Conservation (phyloP, 2,888 invertebrate genomes). For the Sicus ferrugineus region DNA sequence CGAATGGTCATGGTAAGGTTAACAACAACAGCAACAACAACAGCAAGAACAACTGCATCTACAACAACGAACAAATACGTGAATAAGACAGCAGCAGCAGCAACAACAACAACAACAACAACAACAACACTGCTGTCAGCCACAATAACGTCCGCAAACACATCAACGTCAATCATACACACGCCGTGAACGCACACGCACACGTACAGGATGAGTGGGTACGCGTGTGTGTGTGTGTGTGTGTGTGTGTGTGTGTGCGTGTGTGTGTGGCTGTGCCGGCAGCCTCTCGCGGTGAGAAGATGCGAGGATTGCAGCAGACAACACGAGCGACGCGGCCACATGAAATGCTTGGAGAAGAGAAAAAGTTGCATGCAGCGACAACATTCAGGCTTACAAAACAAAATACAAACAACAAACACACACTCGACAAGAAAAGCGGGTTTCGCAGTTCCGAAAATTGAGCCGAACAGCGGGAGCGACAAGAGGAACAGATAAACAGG, state of each 20-base stretch:
- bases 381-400: too few species aligned
- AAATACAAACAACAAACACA: too few species aligned
- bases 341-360: background rate
- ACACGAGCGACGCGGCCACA: too few species aligned
- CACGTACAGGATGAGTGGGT: background rate
- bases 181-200: background rate
- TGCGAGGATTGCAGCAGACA: too few species aligned
- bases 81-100: background rate
- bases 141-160: background rate
- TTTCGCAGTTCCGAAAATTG: too few species aligned
- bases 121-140: background rate
- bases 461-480: too few species aligned
- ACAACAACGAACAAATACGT: constrained; percentile 8
- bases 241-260: background rate
- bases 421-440: too few species aligned
- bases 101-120: background rate
- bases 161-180: background rate
- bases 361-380: background rate
- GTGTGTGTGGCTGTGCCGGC: background rate
- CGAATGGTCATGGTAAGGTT: background rate
- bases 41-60: background rate
- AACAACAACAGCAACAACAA: background rate
- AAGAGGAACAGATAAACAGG: too few species aligned
- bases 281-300: too few species aligned
- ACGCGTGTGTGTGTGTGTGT: background rate